Base-by-base conservation (phyloP, 2,888 invertebrate species). In the Dascillus cervinus region DNA sequence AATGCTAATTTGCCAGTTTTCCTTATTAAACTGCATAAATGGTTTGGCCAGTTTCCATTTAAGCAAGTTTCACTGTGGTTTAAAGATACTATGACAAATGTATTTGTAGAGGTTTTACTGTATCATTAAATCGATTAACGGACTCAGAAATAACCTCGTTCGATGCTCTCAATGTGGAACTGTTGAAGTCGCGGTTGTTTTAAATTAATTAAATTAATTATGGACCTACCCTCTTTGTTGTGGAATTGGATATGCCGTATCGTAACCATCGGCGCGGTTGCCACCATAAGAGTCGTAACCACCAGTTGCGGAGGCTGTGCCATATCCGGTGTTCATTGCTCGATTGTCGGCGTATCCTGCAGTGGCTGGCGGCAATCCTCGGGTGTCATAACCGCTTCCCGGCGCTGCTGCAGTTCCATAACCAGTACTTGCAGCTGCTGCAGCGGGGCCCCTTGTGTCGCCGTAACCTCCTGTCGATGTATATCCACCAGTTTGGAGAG, bases 181-280 rank as follows among this genome's bases (percentile, higher is more conserved):
- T n/a, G n/a, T n/a, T n/a, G n/a, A n/a, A n/a, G n/a, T n/a, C n/a
- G n/a, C n/a, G n/a, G n/a, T n/a, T n/a, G n/a, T n/a, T n/a, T n/a
- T n/a, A n/a, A n/a, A n/a, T n/a, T n/a, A 17, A 17, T 6, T 8
- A 26, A 5, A n/a, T 14, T 26, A 13, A 4, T 30, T 2, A 13
- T 33, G 9, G 32, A 46, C 57, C 53, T 41, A 57, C 56, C 56
- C 54, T 39, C 58, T 47, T 32, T 58, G 56, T 34, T 51, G 54
- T 19, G 56, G 56, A 24, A 56, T 35, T 23, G 58, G 52, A 39
- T 58, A 57, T 13, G 53, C 52, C 17, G 52, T 42, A 26, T 60
- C 60, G 22, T 60, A 60, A 22, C 45, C 49, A 15, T 41, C 36
- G 2, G 43, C 29, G 6, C 35, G 43, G 3, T 32, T 22, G 24